phyloP scores from a whole-genome alignment of 2,113 vertebrate genomes.

The Carollia perspicillata region DNA sequence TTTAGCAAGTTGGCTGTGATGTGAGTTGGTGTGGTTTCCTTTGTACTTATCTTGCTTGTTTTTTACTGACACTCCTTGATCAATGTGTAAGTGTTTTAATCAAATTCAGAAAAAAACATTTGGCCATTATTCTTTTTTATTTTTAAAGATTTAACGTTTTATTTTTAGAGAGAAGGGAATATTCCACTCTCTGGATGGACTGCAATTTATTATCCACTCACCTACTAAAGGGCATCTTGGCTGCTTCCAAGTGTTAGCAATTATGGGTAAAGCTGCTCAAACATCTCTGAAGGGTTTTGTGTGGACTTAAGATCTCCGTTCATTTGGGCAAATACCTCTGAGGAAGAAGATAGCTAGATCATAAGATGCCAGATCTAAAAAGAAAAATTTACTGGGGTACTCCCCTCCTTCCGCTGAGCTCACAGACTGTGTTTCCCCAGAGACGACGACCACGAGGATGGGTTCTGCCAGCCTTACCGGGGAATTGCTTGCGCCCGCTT shows the following conservation, averaged over 20 bases:
- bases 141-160: too few relatives aligned
- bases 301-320: not conserved
- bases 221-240: not conserved
- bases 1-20: not conserved
- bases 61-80: not conserved
- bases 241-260: not conserved
- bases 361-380: not conserved
- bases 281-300: not conserved
- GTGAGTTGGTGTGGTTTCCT: not conserved
- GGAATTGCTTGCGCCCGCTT: conserved; percentile 97
- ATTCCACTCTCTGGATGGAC: not conserved
- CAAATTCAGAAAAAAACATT: not conserved
- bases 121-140: not conserved
- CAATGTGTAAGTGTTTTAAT: not conserved
- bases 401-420: not conserved
- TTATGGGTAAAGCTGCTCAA: not conserved
- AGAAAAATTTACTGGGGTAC: not conserved
- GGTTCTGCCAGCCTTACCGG: conserved; percentile 96
- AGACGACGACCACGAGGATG: conserved; percentile 89
- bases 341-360: not conserved
- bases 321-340: not conserved
- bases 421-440: conserved; percentile 75
- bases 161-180: too few relatives aligned
- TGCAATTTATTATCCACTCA: not conserved
- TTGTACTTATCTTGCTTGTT: not conserved